These are phyloP conservation scores for Sarcophaga carnaria DNA, from an alignment of 2,888 invertebrate genomes.

Conservation along the genomic window DNA sequence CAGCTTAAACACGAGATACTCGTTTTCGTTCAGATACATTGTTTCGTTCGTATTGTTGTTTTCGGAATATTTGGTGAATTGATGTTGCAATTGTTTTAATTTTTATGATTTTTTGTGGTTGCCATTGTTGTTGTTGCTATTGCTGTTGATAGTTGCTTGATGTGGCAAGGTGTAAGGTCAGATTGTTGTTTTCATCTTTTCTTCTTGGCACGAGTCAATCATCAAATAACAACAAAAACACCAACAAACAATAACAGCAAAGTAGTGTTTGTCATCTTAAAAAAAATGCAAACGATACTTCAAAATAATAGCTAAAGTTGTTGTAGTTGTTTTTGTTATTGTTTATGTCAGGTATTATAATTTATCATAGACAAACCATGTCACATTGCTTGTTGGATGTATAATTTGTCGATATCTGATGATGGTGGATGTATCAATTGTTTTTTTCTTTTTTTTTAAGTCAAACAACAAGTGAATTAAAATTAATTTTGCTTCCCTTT, in stretches of 20 bases:
- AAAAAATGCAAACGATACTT: background rate
- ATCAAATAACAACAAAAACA: conserved; percentile 32
- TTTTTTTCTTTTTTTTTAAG: background rate
- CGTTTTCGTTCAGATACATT: conserved; percentile 24
- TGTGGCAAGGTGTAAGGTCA: conserved; percentile 67
- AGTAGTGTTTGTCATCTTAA: conserved; percentile 22
- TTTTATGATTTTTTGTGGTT: background rate
- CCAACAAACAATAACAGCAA: background rate
- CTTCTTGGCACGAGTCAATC: conserved; percentile 71
- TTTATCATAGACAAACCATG: conserved; percentile 53
- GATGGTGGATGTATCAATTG: conserved; percentile 24
- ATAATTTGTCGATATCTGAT: conserved; percentile 25
- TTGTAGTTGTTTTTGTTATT: conserved; percentile 3
- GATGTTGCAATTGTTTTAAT: conserved; percentile 60
- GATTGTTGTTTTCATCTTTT: conserved; percentile 32
- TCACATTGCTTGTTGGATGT: conserved; percentile 35
- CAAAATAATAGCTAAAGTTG: background rate
- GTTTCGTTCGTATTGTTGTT: background rate
- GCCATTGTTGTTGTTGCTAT: background rate
- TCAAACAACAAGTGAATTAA: conserved; percentile 16
- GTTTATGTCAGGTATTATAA: conserved; percentile 35
- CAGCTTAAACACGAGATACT: conserved; percentile 46
- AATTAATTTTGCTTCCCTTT: background rate
- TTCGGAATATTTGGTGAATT: conserved; percentile 10
- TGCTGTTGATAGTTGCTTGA: conserved; percentile 29